A percentile compares a stretch with the other conserved stretches of the same genome.
phyloP scores from a whole-genome alignment of 2,113 vertebrate species.

The Scartelaos histophorus region DNA sequence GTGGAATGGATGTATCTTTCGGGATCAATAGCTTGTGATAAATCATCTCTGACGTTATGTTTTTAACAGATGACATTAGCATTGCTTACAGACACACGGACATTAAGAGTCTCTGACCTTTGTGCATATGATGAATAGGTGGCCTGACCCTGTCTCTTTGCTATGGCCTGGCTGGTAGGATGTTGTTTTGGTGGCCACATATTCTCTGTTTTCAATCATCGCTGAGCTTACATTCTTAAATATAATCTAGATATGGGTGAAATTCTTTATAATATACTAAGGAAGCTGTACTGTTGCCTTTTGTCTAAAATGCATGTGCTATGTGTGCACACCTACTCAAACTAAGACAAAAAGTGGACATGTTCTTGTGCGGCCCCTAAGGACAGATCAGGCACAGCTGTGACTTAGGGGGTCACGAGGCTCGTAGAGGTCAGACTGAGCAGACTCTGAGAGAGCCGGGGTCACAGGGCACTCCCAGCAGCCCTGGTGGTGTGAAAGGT shows the following conservation, averaged over 20 bases:
- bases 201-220: constrained; percentile 48
- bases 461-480: constrained; percentile 80
- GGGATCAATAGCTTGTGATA: constrained; percentile 58
- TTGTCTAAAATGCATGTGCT: constrained; percentile 3
- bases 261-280: constrained; percentile 39
- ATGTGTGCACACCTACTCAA: constrained; percentile 34
- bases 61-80: constrained; percentile 74
- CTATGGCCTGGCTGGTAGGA: constrained; percentile 43
- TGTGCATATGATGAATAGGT: constrained; percentile 69
- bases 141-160: constrained; percentile 62
- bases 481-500: constrained; percentile 83
- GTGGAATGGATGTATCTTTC: constrained; percentile 39
- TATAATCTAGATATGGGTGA: constrained; percentile 16
- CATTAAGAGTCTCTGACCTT: constrained; percentile 64
- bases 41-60: constrained; percentile 60
- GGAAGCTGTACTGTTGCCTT: constrained; percentile 32
- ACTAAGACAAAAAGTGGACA: constrained; percentile 53
- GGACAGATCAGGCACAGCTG: constrained; percentile 83
- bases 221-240: constrained; percentile 27
- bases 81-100: constrained; percentile 62
- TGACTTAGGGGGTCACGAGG: constrained; percentile 77
- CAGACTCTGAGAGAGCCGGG: constrained; percentile 76
- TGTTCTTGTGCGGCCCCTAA: constrained; percentile 74
- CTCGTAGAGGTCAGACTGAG: constrained; percentile 75
- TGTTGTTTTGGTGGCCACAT: constrained; percentile 67